Evolutionary conservation across 2,888 invertebrate species (phyloP).

Genomic region (Neocrepidodera transversa): DNA sequence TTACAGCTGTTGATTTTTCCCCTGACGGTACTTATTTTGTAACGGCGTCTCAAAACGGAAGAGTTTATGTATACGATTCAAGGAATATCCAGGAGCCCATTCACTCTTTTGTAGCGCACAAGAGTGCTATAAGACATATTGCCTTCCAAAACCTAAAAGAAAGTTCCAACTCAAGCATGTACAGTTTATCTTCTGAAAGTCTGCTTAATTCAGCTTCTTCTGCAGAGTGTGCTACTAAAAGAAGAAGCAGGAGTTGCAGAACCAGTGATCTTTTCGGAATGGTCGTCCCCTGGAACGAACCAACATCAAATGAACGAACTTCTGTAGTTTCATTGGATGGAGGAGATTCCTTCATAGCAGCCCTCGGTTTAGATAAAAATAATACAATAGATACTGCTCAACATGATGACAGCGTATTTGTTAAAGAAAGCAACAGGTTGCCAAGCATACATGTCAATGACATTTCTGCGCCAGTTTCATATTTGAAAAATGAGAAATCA

Average conservation of each 20-base stretch:
- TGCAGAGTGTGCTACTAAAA: constrained; percentile 17
- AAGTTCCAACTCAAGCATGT: constrained; percentile 14
- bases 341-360: constrained; percentile 52
- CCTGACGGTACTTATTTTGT: constrained; percentile 62
- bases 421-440: constrained; percentile 14
- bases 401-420: constrained; percentile 27
- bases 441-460: constrained; percentile 18
- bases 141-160: constrained; percentile 57
- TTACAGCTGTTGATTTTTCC: constrained; percentile 54
- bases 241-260: constrained; percentile 28
- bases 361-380: constrained; percentile 46
- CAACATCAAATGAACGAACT: constrained; percentile 1
- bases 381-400: constrained; percentile 27
- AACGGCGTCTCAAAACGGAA: constrained; percentile 66
- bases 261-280: constrained; percentile 44
- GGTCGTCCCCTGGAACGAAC: constrained; percentile 21
- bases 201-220: not conserved
- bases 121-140: constrained; percentile 62
- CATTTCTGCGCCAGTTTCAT: constrained; percentile 10
- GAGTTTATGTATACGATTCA: constrained; percentile 64
- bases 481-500: constrained; percentile 24
- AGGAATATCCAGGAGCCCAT: constrained; percentile 63
- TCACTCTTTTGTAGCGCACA: constrained; percentile 63
- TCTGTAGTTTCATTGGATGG: constrained; percentile 28
- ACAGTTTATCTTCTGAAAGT: constrained; percentile 22